Evolutionary conservation across 2,888 invertebrate genomes (phyloP).

Genomic region (Thereva nobilitata): DNA sequence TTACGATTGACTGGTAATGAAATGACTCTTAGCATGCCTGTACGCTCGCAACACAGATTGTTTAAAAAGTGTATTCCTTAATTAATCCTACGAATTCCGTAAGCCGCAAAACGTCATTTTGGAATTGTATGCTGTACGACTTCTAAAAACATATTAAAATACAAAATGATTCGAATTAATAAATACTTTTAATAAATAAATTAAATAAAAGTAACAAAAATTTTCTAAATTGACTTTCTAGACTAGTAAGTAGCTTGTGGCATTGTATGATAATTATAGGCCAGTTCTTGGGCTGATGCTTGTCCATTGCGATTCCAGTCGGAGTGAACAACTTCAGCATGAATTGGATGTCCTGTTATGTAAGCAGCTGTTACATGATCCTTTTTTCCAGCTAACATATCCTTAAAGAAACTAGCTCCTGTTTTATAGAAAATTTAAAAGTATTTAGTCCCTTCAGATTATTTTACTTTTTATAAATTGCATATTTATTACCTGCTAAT

Average conservation of each 20-base stretch:
- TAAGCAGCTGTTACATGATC: slow-evolving; percentile 59
- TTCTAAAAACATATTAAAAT: no score
- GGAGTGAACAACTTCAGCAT: slow-evolving; percentile 58
- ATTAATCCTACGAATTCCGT: no score
- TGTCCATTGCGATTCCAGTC: slow-evolving; percentile 58
- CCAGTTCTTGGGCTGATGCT: slow-evolving; percentile 55
- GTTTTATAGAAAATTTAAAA: slow-evolving; percentile 6
- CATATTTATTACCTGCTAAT: slow-evolving; percentile 59
- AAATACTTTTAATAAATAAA: not conserved
- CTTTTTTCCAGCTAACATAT: slow-evolving; percentile 57
- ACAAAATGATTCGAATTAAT: slow-evolving; percentile 36
- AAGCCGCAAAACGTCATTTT: no score
- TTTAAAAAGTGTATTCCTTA: no score
- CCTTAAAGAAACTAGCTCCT: slow-evolving; percentile 58
- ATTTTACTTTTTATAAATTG: not conserved
- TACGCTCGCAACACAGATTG: no score
- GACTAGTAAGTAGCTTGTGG: slow-evolving; percentile 54
- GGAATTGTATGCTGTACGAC: no score
- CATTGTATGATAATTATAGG: slow-evolving; percentile 56
- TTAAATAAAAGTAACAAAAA: slow-evolving; percentile 23
- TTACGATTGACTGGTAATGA: no score
- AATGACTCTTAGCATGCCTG: no score
- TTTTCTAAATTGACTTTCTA: not conserved
- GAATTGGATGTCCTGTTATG: slow-evolving; percentile 57
- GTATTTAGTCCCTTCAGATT: not conserved